Conservation (phyloP, 1,140 invertebrate species). For the Capitella teleta region DNA sequence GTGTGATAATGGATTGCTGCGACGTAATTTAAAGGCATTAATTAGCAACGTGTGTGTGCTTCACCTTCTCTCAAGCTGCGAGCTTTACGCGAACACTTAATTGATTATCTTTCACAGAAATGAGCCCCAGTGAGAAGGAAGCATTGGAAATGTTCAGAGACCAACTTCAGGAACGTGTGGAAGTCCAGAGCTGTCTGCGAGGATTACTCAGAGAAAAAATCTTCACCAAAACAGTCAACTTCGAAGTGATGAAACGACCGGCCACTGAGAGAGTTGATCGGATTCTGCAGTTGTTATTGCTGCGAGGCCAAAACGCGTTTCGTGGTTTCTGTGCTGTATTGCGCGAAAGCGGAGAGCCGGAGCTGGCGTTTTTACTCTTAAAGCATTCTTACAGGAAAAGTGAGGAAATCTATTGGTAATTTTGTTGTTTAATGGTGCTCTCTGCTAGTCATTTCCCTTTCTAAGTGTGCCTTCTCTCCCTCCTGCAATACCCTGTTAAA, state of each 20-base stretch:
- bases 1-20: no score
- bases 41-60: background rate
- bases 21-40: no score
- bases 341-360: conserved; percentile 2
- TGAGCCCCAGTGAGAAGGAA: conserved; percentile 1
- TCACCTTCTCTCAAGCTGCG: background rate
- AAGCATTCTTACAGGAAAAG: conserved; percentile 8
- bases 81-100: no score
- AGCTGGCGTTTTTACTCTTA: conserved; percentile 1
- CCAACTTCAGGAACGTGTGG: background rate
- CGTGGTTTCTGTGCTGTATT: conserved; percentile 8
- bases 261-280: conserved; percentile 2
- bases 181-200: conserved; percentile 9
- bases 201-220: conserved; percentile 6
- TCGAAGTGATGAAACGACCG: conserved; percentile 10
- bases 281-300: conserved; percentile 4
- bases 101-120: background rate
- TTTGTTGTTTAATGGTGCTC: background rate
- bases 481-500: no score
- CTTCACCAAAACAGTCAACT: conserved; percentile 11
- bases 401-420: conserved; percentile 7
- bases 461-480: no score
- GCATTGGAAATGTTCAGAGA: conserved; percentile 1
- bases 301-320: conserved; percentile 4
- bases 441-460: no score